Base-by-base conservation (phyloP, 37 sponge, comb jelly and placozoan species). In the Amphimedon queenslandica region DNA sequence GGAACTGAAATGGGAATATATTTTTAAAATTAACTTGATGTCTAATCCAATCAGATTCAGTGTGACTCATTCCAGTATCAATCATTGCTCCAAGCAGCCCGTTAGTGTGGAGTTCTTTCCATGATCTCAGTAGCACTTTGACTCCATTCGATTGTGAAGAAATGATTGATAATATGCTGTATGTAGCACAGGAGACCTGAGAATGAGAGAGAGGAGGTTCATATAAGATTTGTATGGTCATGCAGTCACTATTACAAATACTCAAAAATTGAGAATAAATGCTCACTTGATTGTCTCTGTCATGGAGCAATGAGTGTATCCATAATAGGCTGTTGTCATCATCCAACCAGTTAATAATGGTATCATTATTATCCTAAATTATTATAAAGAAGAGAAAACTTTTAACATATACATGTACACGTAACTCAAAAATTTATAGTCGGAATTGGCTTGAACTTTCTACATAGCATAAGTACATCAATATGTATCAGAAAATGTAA, bases 361-460 rank as follows among this genome's bases (percentile, higher is more conserved):
- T 76, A 53, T 77, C 84, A 83, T 8, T 63, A 70, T 77, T 83
- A 38, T 5, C 21, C 70, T 60, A 60, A 11, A 60, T n/a, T 5
- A 6, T n/a, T 5, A 47, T 13, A 47, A 47, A 47, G 13, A 47
- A 47, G 51, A 47, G 13, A 18, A 13, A 47, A n/a, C 8, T 25
- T 6, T 25, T 60, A 75, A 63, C 64, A n/a, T n/a, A n/a, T n/a
- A n/a, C n/a, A n/a, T n/a, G n/a, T n/a, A n/a, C n/a, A n/a, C n/a
- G n/a, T n/a, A n/a, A n/a, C n/a, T n/a, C n/a, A n/a, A n/a, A n/a
- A n/a, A n/a, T n/a, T n/a, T n/a, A n/a, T n/a, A n/a, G n/a, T n/a
- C n/a, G n/a, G n/a, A n/a, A n/a, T n/a, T n/a, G n/a, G n/a, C n/a
- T n/a, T n/a, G n/a, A n/a, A n/a, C n/a, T n/a, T n/a, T n/a, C n/a